phyloP scores from a whole-genome alignment of 2,113 vertebrate species.

The Psilopsiagon aymara region DNA sequence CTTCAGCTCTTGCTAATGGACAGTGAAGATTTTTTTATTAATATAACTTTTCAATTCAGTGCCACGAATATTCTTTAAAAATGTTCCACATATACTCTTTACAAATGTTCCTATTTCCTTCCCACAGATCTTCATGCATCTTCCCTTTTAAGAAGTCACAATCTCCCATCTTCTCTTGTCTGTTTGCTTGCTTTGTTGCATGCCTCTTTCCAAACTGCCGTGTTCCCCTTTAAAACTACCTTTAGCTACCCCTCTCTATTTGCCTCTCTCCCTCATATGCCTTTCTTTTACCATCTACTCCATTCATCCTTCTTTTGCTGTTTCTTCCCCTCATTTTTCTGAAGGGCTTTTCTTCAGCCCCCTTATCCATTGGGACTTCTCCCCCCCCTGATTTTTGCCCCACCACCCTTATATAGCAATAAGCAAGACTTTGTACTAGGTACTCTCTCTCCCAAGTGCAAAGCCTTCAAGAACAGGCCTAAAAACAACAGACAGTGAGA shows the following conservation, averaged over 20 bases:
- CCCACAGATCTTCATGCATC: neutral
- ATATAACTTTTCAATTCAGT: neutral
- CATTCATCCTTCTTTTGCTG: neutral
- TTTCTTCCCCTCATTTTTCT: neutral
- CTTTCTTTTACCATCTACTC: neutral
- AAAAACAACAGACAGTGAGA: neutral
- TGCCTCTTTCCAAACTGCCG: neutral
- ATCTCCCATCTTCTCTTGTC: neutral
- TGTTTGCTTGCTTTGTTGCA: neutral
- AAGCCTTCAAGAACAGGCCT: neutral
- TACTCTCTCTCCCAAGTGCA: neutral
- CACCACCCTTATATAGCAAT: neutral
- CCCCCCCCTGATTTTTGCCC: neutral
- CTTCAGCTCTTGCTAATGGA: neutral
- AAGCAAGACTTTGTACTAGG: neutral
- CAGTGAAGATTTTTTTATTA: neutral
- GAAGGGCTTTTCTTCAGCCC: neutral
- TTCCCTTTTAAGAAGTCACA: neutral
- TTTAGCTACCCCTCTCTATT: neutral
- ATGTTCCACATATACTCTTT: neutral
- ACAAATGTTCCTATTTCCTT: neutral
- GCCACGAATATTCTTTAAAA: neutral
- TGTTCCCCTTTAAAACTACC: neutral
- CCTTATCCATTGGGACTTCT: neutral
- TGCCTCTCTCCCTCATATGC: neutral